Conservation (phyloP, 2,113 vertebrate genomes). For the Ancistrus triradiatus region DNA sequence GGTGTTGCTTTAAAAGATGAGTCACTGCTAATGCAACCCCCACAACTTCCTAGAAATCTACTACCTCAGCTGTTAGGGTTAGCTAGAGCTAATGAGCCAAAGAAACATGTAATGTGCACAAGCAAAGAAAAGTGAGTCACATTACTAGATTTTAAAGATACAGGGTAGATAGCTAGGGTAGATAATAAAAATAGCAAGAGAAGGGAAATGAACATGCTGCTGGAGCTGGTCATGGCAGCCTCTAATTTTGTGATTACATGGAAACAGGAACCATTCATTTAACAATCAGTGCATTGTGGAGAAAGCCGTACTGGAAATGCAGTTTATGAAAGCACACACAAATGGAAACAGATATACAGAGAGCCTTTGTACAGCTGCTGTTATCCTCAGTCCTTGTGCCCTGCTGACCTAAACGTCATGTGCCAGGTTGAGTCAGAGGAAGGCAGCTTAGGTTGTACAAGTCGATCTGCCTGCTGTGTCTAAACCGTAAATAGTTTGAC, state of each 20-base stretch:
- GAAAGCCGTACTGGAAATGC: slow-evolving; percentile 10
- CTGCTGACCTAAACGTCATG: neutral
- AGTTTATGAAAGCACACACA: slow-evolving; percentile 11
- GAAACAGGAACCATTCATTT: slow-evolving; percentile 14
- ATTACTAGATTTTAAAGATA: neutral
- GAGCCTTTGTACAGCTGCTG: neutral
- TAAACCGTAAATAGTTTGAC: too few species aligned
- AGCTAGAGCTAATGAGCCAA: too few species aligned
- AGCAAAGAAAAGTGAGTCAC: neutral
- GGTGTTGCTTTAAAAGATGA: too few species aligned
- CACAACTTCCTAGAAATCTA: too few species aligned
- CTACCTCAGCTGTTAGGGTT: too few species aligned
- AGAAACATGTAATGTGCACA: too few species aligned
- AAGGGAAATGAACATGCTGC: neutral
- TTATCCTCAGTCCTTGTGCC: neutral
- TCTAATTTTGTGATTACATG: slow-evolving; percentile 16
- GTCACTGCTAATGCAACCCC: too few species aligned
- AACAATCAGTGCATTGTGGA: slow-evolving; percentile 10
- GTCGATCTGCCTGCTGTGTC: neutral
- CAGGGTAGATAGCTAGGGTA: neutral
- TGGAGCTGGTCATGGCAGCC: slow-evolving; percentile 18
- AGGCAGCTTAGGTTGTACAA: neutral
- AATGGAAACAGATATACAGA: neutral
- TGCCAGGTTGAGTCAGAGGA: neutral
- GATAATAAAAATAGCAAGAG: slow-evolving; percentile 10